These are phyloP conservation scores for Tachysurus vachellii DNA, from an alignment of 2,113 vertebrate genomes.

Conservation along the genomic window DNA sequence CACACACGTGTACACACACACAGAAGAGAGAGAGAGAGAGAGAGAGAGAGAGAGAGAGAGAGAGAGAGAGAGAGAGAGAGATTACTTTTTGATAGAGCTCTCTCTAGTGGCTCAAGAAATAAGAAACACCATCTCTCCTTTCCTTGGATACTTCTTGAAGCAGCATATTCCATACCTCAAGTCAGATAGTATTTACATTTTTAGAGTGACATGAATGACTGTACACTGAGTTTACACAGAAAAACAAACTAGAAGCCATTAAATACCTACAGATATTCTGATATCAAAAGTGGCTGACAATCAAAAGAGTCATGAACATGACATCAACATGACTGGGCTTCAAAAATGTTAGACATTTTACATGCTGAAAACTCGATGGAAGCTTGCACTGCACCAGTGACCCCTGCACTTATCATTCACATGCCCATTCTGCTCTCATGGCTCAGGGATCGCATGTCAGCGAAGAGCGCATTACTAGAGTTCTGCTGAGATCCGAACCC, in stretches of 20 bases:
- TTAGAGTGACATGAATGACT: neutral
- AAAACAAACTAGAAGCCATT: neutral
- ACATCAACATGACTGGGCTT: neutral
- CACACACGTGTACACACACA: slow-evolving; percentile 12
- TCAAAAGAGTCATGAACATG: neutral
- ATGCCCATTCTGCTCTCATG: slow-evolving; percentile 10
- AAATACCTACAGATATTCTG: neutral
- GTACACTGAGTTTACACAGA: neutral
- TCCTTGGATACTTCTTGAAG: neutral
- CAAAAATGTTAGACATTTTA: neutral
- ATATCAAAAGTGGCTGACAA: neutral
- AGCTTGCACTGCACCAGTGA: neutral
- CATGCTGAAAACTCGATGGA: neutral
- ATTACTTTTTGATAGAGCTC: slow-evolving; percentile 62
- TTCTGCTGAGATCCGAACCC: slow-evolving; percentile 34
- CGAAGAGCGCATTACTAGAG: slow-evolving; percentile 34
- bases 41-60: slow-evolving; percentile 25
- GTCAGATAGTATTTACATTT: neutral
- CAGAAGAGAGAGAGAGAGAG: too few species aligned
- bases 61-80: slow-evolving; percentile 31
- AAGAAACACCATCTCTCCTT: slow-evolving; percentile 1
- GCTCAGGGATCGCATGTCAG: slow-evolving; percentile 38
- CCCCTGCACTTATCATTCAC: slow-evolving; percentile 13
- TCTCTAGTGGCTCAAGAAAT: slow-evolving; percentile 72
- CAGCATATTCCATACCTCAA: neutral